phyloP scores from a whole-genome alignment of 1,140 invertebrate genomes.

The Campoletis sonorensis region DNA sequence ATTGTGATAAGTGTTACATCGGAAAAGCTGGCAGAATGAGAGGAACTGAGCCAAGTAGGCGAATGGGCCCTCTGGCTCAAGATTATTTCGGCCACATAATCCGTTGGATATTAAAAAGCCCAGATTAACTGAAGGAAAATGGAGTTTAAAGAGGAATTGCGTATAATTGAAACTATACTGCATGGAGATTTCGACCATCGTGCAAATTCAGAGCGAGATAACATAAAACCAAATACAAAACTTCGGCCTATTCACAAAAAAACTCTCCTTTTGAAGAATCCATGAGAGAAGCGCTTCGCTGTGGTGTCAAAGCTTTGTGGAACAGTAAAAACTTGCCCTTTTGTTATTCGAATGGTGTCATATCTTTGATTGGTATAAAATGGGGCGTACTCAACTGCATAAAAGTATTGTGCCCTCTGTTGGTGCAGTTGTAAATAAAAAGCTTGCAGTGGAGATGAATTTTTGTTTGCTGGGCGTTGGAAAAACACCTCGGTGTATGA shows the following conservation, averaged over 20 bases:
- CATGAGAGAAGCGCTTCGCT: no score
- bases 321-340: no score
- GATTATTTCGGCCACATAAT: conserved; percentile 31
- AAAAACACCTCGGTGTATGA: neutral
- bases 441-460: neutral
- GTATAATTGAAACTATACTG: neutral
- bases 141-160: neutral
- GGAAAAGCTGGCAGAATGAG: conserved; percentile 26
- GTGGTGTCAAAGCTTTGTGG: no score
- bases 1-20: conserved; percentile 52
- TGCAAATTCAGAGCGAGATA: no score
- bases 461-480: conserved; percentile 17
- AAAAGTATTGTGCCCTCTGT: neutral
- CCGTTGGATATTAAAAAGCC: neutral
- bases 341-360: no score
- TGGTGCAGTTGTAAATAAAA: neutral
- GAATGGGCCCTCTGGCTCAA: conserved; percentile 22
- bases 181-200: no score
- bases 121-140: neutral
- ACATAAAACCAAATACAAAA: no score
- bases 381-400: neutral
- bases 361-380: no score
- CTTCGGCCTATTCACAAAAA: no score
- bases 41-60: conserved; percentile 48
- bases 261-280: no score